A percentile compares a stretch with the other conserved stretches of the same genome.
Evolutionary conservation across 2,113 vertebrate genomes (phyloP).

Genomic region (Pseudopodoces humilis): DNA sequence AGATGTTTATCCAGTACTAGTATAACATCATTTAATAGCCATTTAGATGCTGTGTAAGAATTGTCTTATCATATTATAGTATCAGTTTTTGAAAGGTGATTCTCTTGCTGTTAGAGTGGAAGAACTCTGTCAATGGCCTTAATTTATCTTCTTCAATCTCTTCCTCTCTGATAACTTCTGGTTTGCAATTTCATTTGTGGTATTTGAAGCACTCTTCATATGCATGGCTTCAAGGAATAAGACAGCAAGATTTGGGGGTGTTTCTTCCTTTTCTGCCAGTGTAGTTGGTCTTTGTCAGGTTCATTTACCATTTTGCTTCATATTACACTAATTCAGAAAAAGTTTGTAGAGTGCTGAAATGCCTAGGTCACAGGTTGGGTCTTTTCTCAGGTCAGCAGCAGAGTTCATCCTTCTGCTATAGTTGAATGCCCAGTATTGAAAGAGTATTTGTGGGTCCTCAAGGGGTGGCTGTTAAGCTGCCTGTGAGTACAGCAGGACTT

Average conservation of each 20-base stretch:
- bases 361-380: background rate
- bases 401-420: background rate
- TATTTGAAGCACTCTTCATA: background rate
- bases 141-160: background rate
- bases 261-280: background rate
- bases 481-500: background rate
- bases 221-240: background rate
- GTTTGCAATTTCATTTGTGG: background rate
- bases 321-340: background rate
- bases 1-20: background rate
- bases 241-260: background rate
- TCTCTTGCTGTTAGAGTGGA: background rate
- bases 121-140: background rate
- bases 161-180: background rate
- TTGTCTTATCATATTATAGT: background rate
- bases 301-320: background rate
- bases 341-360: background rate
- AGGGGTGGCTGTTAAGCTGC: background rate
- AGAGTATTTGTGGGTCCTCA: background rate
- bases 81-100: rapidly evolving
- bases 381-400: background rate
- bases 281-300: background rate
- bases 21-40: background rate
- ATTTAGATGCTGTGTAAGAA: background rate
- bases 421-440: background rate